Base-by-base conservation (phyloP, 1,140 invertebrate species). In the Littorina saxatilis region DNA sequence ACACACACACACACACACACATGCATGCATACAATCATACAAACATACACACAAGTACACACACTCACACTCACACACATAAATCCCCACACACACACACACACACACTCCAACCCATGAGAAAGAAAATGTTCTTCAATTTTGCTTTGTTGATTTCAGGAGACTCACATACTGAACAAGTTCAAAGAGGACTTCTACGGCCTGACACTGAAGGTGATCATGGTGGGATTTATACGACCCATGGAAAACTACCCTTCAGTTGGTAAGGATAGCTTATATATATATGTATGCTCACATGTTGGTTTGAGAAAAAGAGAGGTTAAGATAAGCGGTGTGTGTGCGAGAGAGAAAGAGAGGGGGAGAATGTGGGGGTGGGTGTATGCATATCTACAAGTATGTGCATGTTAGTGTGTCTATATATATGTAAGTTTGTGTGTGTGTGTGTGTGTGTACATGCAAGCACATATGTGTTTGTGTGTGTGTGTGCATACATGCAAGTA, bases 121-220 rank as follows among this genome's bases (percentile, higher is more conserved):
- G 11, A 73, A 13, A 47, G n/a, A n/a, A n/a, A n/a, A n/a, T n/a
- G n/a, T 78, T 61, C 9, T 35, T 39, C 35, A 4, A 43, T 78
- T 39, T 37, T 77, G 66, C 76, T 35, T 80, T 68, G 43, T 80
- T 68, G 43, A 66, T 87, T 87, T 78, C 86, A 93, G 93, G 93
- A 99, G 94, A 96, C 97, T 0, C 97, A 99, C 90, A 95, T 99
- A 50, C 92, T 99, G 75, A 95, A 99, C 87, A 93, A 95, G 84
- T 99, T 97, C 91, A 93, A 95, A 27, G 90, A 94, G 52, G 97
- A 99, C 93, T 97, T 99, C 87, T 99, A 99, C 93, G 97, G 96
- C 5, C 94, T 95, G 74, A 91, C 93, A 75, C 91, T 99, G 58
- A 96, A 96, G 93, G 94, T 97, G 39, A 94, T 95, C 80, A 94